These are phyloP conservation scores for Caenorhabditis elegans DNA, from an alignment of 1,140 invertebrate species.

Conservation along the genomic window DNA sequence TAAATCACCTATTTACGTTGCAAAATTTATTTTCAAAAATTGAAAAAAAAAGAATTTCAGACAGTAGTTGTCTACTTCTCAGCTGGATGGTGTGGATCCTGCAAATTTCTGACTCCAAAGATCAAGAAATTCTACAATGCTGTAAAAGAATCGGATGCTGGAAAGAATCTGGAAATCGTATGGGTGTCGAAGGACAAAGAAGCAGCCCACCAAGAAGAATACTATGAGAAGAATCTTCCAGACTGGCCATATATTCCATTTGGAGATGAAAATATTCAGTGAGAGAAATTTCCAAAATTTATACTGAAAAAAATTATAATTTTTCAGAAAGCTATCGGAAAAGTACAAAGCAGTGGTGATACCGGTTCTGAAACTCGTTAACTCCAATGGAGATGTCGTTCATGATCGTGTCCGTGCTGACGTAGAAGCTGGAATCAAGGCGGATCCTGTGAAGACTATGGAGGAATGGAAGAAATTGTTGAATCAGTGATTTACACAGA, in stretches of 20 bases:
- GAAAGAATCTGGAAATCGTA: constrained; percentile 42
- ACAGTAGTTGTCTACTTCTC: constrained; percentile 47
- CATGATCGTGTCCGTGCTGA: constrained; percentile 38
- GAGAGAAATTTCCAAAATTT: neutral
- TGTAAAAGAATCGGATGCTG: constrained; percentile 26
- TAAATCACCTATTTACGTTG: neutral
- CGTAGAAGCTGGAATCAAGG: constrained; percentile 38
- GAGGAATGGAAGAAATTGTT: constrained; percentile 24
- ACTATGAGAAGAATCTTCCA: constrained; percentile 43
- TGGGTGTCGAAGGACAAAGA: constrained; percentile 49
- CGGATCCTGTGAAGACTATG: constrained; percentile 15
- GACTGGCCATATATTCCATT: constrained; percentile 47
- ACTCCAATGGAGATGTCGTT: constrained; percentile 40
- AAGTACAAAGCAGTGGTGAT: constrained; percentile 45
- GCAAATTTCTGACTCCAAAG: constrained; percentile 34
- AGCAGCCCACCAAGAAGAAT: constrained; percentile 42
- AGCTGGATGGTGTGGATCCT: constrained; percentile 48
- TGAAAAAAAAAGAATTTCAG: neutral
- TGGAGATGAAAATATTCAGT: constrained; percentile 38
- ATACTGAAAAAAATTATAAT: neutral
- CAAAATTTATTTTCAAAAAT: constrained; percentile 5
- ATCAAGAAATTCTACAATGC: constrained; percentile 43
- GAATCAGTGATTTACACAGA: constrained; percentile 21
- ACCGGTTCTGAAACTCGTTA: constrained; percentile 40
- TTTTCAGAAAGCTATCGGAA: constrained; percentile 37